Percentiles rank a stretch among this genome's conserved stretches.
Evolutionary conservation across 2,797 vertebrate genomes (phyloP).

Genomic region (Peromyscus aztecus): DNA sequence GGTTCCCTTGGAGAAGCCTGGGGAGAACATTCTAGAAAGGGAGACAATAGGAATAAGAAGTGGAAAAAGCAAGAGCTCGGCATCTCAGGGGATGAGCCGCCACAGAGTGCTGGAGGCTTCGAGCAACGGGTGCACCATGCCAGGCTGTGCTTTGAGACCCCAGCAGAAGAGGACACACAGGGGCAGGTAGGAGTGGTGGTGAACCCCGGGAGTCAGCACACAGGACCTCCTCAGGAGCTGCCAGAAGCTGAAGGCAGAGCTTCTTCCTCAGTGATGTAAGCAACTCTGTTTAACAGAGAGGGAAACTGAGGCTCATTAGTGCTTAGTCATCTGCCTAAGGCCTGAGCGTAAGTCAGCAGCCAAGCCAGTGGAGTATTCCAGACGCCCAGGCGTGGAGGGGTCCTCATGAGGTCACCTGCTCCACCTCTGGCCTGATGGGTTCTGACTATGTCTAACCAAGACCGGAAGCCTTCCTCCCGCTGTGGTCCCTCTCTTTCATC

Average conservation of each 20-base stretch:
- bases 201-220: background rate
- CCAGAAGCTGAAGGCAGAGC: background rate
- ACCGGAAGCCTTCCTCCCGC: background rate
- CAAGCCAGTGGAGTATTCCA: constrained; percentile 55
- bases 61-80: background rate
- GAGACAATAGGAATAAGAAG: background rate
- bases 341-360: constrained; percentile 61
- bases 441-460: constrained; percentile 31
- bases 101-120: background rate
- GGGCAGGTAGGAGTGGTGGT: background rate
- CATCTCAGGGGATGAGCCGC: background rate
- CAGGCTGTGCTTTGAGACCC: background rate
- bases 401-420: constrained; percentile 53
- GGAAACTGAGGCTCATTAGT: constrained; percentile 80
- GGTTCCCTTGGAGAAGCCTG: background rate
- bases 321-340: constrained; percentile 72
- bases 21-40: background rate
- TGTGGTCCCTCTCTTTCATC: background rate
- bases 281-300: constrained; percentile 61
- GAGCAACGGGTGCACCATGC: too few relatives aligned
- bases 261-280: constrained; percentile 2
- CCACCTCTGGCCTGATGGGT: constrained; percentile 24
- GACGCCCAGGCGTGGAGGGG: constrained; percentile 26
- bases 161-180: background rate
- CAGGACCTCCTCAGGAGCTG: background rate